Percentiles rank a stretch among this genome's conserved stretches.
Conservation (phyloP, 1,140 invertebrate species). For the Muscidifurax raptorellus region DNA sequence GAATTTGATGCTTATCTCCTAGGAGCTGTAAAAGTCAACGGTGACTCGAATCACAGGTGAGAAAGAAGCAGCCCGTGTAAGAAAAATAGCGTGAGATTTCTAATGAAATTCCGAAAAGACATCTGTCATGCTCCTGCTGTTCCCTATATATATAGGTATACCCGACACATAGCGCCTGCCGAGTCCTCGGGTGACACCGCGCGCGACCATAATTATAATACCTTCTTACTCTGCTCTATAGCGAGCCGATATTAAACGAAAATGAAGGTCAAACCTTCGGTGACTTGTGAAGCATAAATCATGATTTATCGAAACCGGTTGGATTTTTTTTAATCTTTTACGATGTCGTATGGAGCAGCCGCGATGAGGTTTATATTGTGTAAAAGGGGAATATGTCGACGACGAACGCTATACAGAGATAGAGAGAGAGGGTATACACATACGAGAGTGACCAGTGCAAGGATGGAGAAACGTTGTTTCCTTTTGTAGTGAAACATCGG, state of each 20-base stretch:
- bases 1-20: conserved; percentile 37
- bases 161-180: background rate
- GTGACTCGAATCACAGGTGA: conserved; percentile 16
- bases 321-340: conserved; percentile 47
- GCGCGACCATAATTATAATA: background rate
- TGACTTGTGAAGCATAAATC: conserved; percentile 46
- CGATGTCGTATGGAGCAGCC: background rate
- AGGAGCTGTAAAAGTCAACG: background rate
- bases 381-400: conserved; percentile 27
- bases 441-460: background rate
- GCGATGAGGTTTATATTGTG: conserved; percentile 45
- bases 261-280: conserved; percentile 49
- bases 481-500: conserved; percentile 33
- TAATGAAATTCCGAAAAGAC: conserved; percentile 47
- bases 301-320: conserved; percentile 53
- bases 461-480: conserved; percentile 24
- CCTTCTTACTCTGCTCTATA: background rate
- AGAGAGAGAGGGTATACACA: background rate
- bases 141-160: background rate
- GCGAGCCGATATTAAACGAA: conserved; percentile 34
- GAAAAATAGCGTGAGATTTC: conserved; percentile 2
- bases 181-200: conserved; percentile 8
- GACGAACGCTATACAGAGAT: background rate
- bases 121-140: conserved; percentile 36
- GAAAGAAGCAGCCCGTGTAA: background rate